Percentiles rank a stretch among this genome's conserved stretches.
phyloP scores from a whole-genome alignment of 1,140 invertebrate genomes.

The Atopsyche davidsoni region DNA sequence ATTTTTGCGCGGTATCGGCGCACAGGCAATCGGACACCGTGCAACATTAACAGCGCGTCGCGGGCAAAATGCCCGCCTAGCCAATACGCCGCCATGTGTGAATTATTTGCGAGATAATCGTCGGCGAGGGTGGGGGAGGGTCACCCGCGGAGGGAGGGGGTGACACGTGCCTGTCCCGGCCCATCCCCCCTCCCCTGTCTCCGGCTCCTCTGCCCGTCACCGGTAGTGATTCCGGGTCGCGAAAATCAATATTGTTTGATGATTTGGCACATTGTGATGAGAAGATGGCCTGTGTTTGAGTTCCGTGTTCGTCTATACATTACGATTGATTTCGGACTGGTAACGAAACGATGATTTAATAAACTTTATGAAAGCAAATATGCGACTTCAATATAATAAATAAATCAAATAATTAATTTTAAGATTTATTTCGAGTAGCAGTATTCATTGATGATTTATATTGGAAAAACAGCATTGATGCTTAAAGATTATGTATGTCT shows the following conservation, averaged over 20 bases:
- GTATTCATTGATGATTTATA: too few relatives aligned
- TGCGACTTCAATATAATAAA: too few relatives aligned
- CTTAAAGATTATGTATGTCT: too few relatives aligned
- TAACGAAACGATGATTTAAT: too few relatives aligned
- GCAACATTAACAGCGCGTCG: constrained; percentile 28
- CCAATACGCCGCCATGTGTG: constrained; percentile 29
- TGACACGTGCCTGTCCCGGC: background rate
- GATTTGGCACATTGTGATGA: background rate
- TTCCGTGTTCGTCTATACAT: background rate
- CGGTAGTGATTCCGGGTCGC: too few relatives aligned
- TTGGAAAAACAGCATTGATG: too few relatives aligned
- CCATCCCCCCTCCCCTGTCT: background rate
- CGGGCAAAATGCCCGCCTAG: constrained; percentile 28
- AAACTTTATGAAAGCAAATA: too few relatives aligned
- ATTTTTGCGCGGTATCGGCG: too few relatives aligned
- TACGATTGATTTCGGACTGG: too few relatives aligned
- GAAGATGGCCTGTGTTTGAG: background rate
- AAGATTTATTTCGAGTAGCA: too few relatives aligned
- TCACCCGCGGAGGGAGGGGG: background rate
- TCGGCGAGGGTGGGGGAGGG: constrained; percentile 13
- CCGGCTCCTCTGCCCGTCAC: background rate
- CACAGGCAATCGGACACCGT: too few relatives aligned
- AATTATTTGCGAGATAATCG: constrained; percentile 31
- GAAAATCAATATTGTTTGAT: background rate
- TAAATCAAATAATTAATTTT: too few relatives aligned